Conservation (phyloP, 1,140 invertebrate species). For the Drosophila burlai region DNA sequence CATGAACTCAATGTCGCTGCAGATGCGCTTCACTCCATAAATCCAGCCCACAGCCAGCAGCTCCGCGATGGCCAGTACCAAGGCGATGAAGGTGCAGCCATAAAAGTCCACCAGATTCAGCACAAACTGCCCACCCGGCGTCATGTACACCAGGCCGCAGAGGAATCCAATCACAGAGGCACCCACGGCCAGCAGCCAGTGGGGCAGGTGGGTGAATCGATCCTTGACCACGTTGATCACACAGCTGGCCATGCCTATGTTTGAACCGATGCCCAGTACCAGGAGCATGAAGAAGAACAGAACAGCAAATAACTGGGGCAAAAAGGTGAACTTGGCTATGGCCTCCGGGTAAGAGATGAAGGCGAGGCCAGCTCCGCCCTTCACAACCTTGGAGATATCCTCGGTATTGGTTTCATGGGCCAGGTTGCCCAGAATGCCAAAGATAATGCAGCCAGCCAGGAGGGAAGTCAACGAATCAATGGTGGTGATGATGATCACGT, state of each 20-base stretch:
- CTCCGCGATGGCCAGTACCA: constrained; percentile 91
- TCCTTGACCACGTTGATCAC: constrained; percentile 90
- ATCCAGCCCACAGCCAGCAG: constrained; percentile 90
- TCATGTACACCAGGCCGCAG: constrained; percentile 90
- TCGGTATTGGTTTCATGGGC: constrained; percentile 88
- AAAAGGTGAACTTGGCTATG: constrained; percentile 91
- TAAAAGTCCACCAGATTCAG: constrained; percentile 94
- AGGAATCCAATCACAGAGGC: constrained; percentile 88
- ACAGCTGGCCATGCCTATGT: constrained; percentile 89
- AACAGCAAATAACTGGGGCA: constrained; percentile 93
- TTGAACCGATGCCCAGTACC: constrained; percentile 91
- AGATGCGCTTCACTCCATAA: constrained; percentile 90
- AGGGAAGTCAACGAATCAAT: constrained; percentile 93
- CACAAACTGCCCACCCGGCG: constrained; percentile 94
- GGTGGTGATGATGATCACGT: constrained; percentile 91
- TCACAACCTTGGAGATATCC: constrained; percentile 86
- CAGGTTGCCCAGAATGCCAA: constrained; percentile 92
- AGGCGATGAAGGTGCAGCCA: constrained; percentile 92
- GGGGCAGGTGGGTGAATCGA: constrained; percentile 88
- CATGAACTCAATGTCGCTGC: constrained; percentile 91
- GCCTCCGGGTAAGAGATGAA: constrained; percentile 96
- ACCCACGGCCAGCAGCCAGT: constrained; percentile 87
- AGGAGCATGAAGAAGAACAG: constrained; percentile 96
- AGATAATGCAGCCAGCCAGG: constrained; percentile 94
- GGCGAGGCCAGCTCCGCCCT: constrained; percentile 88